Conservation (phyloP, 1,140 invertebrate species). For the Drosophila persimilis region DNA sequence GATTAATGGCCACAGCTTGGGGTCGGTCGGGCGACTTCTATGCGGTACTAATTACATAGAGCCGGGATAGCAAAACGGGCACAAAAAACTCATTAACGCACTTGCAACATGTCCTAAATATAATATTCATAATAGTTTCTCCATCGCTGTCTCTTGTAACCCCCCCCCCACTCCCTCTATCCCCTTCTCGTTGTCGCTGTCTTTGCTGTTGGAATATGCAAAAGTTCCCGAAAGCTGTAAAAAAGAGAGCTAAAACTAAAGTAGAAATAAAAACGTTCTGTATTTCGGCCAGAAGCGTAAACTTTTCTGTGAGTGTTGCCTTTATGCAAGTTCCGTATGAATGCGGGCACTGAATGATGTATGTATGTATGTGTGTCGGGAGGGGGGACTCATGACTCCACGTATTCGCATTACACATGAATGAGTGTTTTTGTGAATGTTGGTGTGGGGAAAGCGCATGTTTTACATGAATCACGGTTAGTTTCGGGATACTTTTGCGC, state of each 20-base stretch:
- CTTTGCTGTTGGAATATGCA: slow-evolving; percentile 18
- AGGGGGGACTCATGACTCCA: slow-evolving; percentile 18
- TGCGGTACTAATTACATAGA: slow-evolving; percentile 53
- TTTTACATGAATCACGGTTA: slow-evolving; percentile 59
- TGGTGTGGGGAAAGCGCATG: slow-evolving; percentile 20
- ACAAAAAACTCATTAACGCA: slow-evolving; percentile 60
- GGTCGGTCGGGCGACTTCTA: slow-evolving; percentile 13
- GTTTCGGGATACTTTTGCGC: slow-evolving; percentile 38
- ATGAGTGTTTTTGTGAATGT: slow-evolving; percentile 38
- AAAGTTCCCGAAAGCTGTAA: slow-evolving; percentile 29
- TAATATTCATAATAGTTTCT: slow-evolving; percentile 56
- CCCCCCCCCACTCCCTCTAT: slow-evolving; percentile 1
- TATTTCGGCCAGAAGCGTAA: slow-evolving; percentile 31
- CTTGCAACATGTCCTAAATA: slow-evolving; percentile 47
- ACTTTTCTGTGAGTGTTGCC: slow-evolving; percentile 44
- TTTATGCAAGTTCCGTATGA: slow-evolving; percentile 20
- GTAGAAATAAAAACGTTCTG: slow-evolving; percentile 33
- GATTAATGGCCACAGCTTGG: slow-evolving; percentile 46
- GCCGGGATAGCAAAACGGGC: slow-evolving; percentile 29
- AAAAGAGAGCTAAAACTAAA: slow-evolving; percentile 15
- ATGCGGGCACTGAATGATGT: not conserved
- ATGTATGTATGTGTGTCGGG: not conserved
- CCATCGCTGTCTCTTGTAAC: not conserved
- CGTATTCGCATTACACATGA: slow-evolving; percentile 39
- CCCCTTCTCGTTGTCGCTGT: slow-evolving; percentile 1